These are phyloP conservation scores for Camponotus fellah DNA, from an alignment of 2,888 invertebrate species.

Conservation along the genomic window DNA sequence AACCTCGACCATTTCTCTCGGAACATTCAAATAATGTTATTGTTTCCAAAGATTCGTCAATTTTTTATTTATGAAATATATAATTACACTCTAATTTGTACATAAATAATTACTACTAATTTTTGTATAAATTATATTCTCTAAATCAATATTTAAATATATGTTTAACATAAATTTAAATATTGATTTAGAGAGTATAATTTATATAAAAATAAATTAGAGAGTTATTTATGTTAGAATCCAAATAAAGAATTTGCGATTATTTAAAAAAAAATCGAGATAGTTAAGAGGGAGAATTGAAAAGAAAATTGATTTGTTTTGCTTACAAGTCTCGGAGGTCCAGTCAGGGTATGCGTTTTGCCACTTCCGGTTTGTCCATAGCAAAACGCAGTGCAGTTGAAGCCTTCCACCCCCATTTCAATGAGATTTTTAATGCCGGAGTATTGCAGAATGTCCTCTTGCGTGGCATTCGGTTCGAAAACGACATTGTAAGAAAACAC, in stretches of 20 bases:
- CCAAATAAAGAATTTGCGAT: background rate
- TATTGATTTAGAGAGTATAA: too few relatives aligned
- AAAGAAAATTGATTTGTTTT: background rate
- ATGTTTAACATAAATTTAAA: too few relatives aligned
- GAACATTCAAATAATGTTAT: background rate
- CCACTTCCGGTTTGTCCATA: conserved; percentile 99
- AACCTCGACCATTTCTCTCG: background rate
- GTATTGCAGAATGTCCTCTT: conserved; percentile 94
- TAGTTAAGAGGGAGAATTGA: background rate
- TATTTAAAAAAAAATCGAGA: background rate
- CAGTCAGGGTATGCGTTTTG: conserved; percentile 98
- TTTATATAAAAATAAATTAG: too few relatives aligned
- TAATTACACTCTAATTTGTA: too few relatives aligned
- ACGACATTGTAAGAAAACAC: conserved; percentile 98
- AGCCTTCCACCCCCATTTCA: conserved; percentile 98
- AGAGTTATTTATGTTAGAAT: background rate
- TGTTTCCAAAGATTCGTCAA: background rate
- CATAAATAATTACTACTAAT: background rate
- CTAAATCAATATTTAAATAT: too few relatives aligned
- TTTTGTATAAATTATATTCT: background rate
- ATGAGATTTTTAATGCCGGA: conserved; percentile 96
- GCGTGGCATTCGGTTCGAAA: conserved; percentile 96
- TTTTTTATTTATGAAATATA: background rate
- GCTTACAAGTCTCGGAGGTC: conserved; percentile 93
- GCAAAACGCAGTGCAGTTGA: conserved; percentile 97